Base-by-base conservation (phyloP, 1,140 invertebrate genomes). In the Bemisia tabaci region DNA sequence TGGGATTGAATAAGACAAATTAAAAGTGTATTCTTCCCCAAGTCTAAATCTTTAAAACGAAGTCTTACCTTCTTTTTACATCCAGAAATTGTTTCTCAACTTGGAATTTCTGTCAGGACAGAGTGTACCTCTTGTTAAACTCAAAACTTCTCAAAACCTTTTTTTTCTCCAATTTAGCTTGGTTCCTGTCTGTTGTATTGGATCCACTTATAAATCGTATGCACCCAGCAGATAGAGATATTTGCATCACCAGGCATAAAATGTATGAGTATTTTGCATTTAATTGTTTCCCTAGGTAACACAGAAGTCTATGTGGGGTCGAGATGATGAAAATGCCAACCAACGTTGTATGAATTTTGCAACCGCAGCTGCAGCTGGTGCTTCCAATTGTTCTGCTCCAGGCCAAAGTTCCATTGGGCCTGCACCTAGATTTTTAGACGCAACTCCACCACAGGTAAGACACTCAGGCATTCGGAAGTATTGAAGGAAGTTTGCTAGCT, bases 291-390 rank as follows among this genome's bases (percentile, higher is more conserved):
- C n/a, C 67, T 65, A 77, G 75, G 75, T 80, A 26, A 80, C 83
- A 24, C 83, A 85, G 69, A 82, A 84, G 68, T 81, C 82, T 5
- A 82, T 86, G 77, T 84, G 85, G 82, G 81, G 81, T n/a, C 79
- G 81, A 74, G 88, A 86, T 73, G 84, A 82, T 71, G 84, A 83
- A 74, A 79, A 60, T 59, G 60, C 27, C 2, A 65, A 48, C 12
- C 60, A 67, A 72, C 87, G 83, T 73, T 83, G 82, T 69, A 84
- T 85, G 76, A 88, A 89, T 75, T 89, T 89, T 77, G 87, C 87
- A 9, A 85, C 84, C 65, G 87, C 87, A 24, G 86, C 87, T 68
- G 85, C 86, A 12, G 82, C 84, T 60, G 83, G 82, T 23, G 79
- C 78, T 70, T 75, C 78, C 39, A 76, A 76, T 64, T 77, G 78